Evolutionary conservation across 1,140 invertebrate genomes (phyloP).

Genomic region (Neomicropteryx cornuta): DNA sequence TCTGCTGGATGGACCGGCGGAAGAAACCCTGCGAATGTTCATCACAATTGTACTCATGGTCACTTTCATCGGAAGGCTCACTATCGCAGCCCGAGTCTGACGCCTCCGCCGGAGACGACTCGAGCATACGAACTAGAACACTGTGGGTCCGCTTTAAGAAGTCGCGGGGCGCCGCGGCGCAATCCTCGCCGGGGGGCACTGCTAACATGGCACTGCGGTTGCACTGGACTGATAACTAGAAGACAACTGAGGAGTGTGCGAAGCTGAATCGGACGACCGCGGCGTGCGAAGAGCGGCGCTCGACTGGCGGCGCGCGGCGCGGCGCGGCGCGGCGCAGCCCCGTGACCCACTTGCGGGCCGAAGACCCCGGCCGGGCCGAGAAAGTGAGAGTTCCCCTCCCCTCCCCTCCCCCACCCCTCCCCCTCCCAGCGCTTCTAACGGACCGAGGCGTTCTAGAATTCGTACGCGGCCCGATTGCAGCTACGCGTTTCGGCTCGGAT

Average conservation of each 20-base stretch:
- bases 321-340: conserved; percentile 38
- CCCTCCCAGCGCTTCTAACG: conserved; percentile 24
- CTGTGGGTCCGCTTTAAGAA: conserved; percentile 23
- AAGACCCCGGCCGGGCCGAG: conserved; percentile 44
- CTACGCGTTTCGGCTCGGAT: not conserved
- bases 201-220: conserved; percentile 28
- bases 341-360: conserved; percentile 55
- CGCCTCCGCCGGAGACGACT: conserved; percentile 31
- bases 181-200: conserved; percentile 25
- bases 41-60: conserved; percentile 40
- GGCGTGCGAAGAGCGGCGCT: conserved; percentile 11
- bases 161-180: conserved; percentile 14
- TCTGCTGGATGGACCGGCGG: conserved; percentile 89
- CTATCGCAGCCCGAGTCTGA: conserved; percentile 50
- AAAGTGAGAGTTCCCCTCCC: conserved; percentile 45
- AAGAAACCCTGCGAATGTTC: conserved; percentile 73
- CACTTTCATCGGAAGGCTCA: conserved; percentile 36
- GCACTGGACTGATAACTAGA: too few relatives aligned
- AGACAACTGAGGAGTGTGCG: too few relatives aligned
- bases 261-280: too few relatives aligned
- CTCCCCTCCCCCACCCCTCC: conserved; percentile 18
- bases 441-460: conserved; percentile 37
- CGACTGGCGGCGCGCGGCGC: conserved; percentile 22
- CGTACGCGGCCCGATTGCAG: conserved; percentile 11
- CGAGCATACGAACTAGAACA: conserved; percentile 42